Base-by-base conservation (phyloP, 2,113 vertebrate species). In the Leptocoma aspasia region DNA sequence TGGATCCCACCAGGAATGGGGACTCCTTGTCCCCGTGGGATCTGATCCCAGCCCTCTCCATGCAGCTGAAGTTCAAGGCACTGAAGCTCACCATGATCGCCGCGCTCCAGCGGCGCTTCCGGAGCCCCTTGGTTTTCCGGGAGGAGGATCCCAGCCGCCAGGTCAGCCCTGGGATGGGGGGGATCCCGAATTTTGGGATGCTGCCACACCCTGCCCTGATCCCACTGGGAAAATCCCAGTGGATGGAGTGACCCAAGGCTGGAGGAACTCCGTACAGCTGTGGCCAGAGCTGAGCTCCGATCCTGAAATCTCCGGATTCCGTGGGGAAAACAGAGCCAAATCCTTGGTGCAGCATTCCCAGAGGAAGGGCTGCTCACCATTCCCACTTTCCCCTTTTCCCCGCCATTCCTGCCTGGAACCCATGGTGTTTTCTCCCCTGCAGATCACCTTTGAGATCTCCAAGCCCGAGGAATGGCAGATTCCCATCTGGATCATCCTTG, bases 401-500 rank as follows among this genome's bases (percentile, higher is more conserved):
- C 7, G 1, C 39, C 11, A 1, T 16, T 28, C 78, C 57, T 19
- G 22, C 11, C 78, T 11, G 13, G 71, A 21, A 50, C 9, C 44
- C 1, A 2, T 6, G 0, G 31, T 1, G 20, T 30, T 30, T 28
- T 54, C 19, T 61, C 65, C 15, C 82, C 56, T 56, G 81, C 97
- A 99, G 99, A 95, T 99, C 60, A 98, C 97, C 0, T 97, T 99
- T 70, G 99, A 99, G 94, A 97, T 99, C 92, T 98, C 98, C 94
- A 99, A 99, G 83, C 97, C 98, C 1, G 99, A 98, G 52, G 98
- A 98, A n/a, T 98, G 86, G 1, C 97, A 95, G 30, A 85, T 99
- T 69, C 98, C 99, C 39, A 92, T 99, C 92, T 99, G 99, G 99
- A 98, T 99, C 88, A 98, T 99, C 50, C 93, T 99, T 37, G 99